Conservation (phyloP, 2,888 invertebrate species). For the Abscondita cerata region DNA sequence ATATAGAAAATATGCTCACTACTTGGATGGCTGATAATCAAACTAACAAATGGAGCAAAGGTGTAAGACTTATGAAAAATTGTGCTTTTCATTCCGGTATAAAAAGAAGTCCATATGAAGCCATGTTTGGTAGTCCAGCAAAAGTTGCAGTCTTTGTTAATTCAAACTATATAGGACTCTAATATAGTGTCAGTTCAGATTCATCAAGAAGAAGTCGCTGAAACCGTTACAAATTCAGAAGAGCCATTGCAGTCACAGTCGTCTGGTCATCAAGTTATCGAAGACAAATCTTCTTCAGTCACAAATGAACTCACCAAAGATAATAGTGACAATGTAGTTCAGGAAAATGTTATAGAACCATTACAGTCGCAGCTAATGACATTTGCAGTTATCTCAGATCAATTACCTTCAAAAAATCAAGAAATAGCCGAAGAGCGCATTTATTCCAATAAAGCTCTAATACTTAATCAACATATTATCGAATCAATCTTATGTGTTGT, state of each 20-base stretch:
- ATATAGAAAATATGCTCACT: slow-evolving; percentile 2
- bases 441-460: background rate
- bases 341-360: background rate
- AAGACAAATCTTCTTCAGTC: background rate
- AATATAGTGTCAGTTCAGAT: background rate
- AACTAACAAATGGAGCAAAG: background rate
- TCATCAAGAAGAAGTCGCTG: background rate
- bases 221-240: too few species aligned
- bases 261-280: background rate
- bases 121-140: too few species aligned
- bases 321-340: background rate
- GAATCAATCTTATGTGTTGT: background rate
- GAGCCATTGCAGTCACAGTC: too few species aligned
- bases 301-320: background rate
- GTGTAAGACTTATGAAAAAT: background rate
- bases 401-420: background rate
- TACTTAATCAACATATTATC: background rate
- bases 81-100: background rate
- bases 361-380: background rate
- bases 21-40: background rate
- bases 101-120: too few species aligned
- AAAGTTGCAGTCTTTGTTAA: background rate
- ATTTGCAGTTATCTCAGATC: background rate
- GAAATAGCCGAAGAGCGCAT: background rate
- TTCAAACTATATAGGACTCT: background rate